phyloP scores from a whole-genome alignment of 2,888 invertebrate species.

The Aleiodes testaceus region DNA sequence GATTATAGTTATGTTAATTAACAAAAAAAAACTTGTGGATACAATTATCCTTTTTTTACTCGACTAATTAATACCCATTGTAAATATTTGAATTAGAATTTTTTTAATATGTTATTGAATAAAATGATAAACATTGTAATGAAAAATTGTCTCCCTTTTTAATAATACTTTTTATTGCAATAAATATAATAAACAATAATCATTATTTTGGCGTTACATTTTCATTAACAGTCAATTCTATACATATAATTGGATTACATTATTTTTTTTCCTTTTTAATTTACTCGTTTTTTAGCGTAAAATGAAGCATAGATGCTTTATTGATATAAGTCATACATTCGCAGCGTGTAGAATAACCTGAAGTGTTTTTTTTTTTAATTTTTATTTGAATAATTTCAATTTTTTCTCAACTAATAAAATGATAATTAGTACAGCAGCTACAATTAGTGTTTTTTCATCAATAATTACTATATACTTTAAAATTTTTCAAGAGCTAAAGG shows the following conservation, averaged over 20 bases:
- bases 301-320: slow-evolving; percentile 62
- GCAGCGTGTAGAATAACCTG: slow-evolving; percentile 59
- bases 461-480: background rate
- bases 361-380: slow-evolving; percentile 47
- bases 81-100: background rate
- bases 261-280: slow-evolving; percentile 42
- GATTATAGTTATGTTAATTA: no score
- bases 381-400: slow-evolving; percentile 10
- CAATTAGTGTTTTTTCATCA: slow-evolving; percentile 37
- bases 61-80: no score
- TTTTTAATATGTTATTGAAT: slow-evolving; percentile 18
- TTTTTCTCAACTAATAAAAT: slow-evolving; percentile 29
- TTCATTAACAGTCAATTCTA: slow-evolving; percentile 65
- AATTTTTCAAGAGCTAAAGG: background rate
- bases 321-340: slow-evolving; percentile 61
- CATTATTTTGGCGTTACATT: slow-evolving; percentile 67
- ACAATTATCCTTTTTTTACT: no score
- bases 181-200: slow-evolving; percentile 68
- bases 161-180: slow-evolving; percentile 66
- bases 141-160: slow-evolving; percentile 48
- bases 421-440: slow-evolving; percentile 59
- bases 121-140: slow-evolving; percentile 15
- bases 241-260: slow-evolving; percentile 62
- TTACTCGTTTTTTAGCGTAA: slow-evolving; percentile 55
- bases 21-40: no score